These are phyloP conservation scores for Incurvaria masculella DNA, from an alignment of 2,888 invertebrate genomes.

Conservation along the genomic window DNA sequence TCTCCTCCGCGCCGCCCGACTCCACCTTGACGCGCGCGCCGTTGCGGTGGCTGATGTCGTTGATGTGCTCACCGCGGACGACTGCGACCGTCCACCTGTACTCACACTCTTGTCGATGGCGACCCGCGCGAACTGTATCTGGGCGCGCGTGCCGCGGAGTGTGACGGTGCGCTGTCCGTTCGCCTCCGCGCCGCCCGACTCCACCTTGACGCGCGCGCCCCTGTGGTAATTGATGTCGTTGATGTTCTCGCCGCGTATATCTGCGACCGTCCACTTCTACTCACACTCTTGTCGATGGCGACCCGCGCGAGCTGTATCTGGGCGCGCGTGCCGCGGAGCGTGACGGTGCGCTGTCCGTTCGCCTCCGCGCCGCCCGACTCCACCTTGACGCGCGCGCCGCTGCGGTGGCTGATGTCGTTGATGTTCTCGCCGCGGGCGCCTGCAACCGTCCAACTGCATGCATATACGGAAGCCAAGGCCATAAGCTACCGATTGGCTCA, in stretches of 20 bases:
- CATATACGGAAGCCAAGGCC: too few relatives aligned
- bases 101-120: slow-evolving; percentile 69
- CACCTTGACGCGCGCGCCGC: slow-evolving; percentile 71
- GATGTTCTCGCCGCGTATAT: slow-evolving; percentile 69
- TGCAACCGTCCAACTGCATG: slow-evolving; percentile 16
- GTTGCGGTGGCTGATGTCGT: slow-evolving; percentile 66
- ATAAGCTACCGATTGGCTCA: background rate
- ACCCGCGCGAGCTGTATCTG: slow-evolving; percentile 72
- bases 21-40: slow-evolving; percentile 71
- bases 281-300: slow-evolving; percentile 68
- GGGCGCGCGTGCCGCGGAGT: slow-evolving; percentile 66
- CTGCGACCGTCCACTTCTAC: too few relatives aligned
- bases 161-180: slow-evolving; percentile 33
- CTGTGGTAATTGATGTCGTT: slow-evolving; percentile 68
- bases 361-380: slow-evolving; percentile 28
- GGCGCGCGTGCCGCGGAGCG: slow-evolving; percentile 64
- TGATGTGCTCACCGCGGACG: slow-evolving; percentile 67
- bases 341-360: slow-evolving; percentile 30
- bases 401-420: slow-evolving; percentile 64
- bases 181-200: slow-evolving; percentile 29
- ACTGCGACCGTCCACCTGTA: slow-evolving; percentile 30
- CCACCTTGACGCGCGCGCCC: slow-evolving; percentile 68
- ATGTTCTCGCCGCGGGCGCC: slow-evolving; percentile 70
- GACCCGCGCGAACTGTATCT: slow-evolving; percentile 69
- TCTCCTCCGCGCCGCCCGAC: slow-evolving; percentile 23